Evolutionary conservation across 2,888 invertebrate species (phyloP), one percentile per base, ranked within the genome.

Genomic region (Brachynemurus nebulosus): DNA sequence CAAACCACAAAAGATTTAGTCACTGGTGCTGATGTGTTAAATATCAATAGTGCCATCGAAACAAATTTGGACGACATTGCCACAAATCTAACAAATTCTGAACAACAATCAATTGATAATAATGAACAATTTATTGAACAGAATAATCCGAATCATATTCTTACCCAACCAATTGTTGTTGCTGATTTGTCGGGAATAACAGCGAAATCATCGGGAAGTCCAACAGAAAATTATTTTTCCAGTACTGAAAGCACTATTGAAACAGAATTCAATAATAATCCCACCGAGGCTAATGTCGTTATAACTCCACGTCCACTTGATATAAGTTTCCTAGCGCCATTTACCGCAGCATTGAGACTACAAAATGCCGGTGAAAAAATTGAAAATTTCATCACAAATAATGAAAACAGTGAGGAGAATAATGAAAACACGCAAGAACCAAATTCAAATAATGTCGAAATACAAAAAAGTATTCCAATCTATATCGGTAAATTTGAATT

Each of bases 401-500:
- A 65, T 38, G 63, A 69, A 8, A 64, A 60, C 46, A 66, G 65
- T 41, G 47, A 52, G 42, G 48, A 51, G 38, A 47, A 46, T 8
- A 40, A 45, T 19, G 44, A 19, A 25, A 17, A 12, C 1, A 38
- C 42, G 45, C 12, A 42, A 39, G 42, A 45, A 20, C 44, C 33
- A 20, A 45, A 56, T 16, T 72, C 65, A 52, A 74, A 75, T 1
- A 59, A 68, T 25, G 76, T 80, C 1, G 78, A 80, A 62, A 61
- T 81, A 3, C 78, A 80, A 53, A 68, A 78, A 58, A 79, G 79
- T 1, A 63, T 79, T 14, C 75, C 75, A 1, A 59, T 70, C 45
- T 72, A 71, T 52, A 53, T 63, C 23, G 64, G 63, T 2, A 63
- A 63, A 54, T 60, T 70, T 12, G 66, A 67, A 51, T 66, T 65